These are phyloP conservation scores for Tiaroga cobitis DNA, from an alignment of 2,797 vertebrate genomes.

Conservation along the genomic window DNA sequence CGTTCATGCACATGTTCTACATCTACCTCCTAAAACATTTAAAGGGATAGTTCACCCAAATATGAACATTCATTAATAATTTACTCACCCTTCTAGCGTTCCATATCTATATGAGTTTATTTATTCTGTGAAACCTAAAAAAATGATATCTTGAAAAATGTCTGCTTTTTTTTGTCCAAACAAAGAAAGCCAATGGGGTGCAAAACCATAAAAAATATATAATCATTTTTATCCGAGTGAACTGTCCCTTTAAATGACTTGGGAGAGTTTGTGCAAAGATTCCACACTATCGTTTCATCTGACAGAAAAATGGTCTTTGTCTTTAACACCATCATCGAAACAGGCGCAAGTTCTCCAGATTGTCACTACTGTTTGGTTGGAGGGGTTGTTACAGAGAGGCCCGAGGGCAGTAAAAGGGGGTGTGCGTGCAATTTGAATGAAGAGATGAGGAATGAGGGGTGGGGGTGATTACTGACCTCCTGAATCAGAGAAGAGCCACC, in stretches of 20 bases:
- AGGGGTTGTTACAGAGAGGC: constrained; percentile 42
- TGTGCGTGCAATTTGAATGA: constrained; percentile 47
- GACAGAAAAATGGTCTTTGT: constrained; percentile 17
- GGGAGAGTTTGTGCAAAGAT: background rate
- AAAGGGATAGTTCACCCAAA: background rate
- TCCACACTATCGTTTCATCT: background rate
- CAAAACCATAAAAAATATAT: background rate
- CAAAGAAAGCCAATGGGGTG: background rate
- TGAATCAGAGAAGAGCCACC: constrained; percentile 68
- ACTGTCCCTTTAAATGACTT: background rate
- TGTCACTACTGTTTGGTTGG: constrained; percentile 52
- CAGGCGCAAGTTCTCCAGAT: constrained; percentile 45
- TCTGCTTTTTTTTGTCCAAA: background rate
- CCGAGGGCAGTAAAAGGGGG: constrained; percentile 51
- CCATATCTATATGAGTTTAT: background rate
- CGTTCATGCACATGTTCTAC: background rate
- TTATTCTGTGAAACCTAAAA: background rate
- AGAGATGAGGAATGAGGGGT: constrained; percentile 39
- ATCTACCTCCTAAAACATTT: background rate
- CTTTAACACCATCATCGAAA: background rate
- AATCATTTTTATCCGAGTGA: background rate
- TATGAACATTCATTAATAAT: background rate
- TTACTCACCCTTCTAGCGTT: background rate
- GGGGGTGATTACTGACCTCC: constrained; percentile 66
- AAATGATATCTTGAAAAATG: background rate